These are phyloP conservation scores for Sussaba pulchella DNA, from an alignment of 2,888 invertebrate species.

Conservation along the genomic window DNA sequence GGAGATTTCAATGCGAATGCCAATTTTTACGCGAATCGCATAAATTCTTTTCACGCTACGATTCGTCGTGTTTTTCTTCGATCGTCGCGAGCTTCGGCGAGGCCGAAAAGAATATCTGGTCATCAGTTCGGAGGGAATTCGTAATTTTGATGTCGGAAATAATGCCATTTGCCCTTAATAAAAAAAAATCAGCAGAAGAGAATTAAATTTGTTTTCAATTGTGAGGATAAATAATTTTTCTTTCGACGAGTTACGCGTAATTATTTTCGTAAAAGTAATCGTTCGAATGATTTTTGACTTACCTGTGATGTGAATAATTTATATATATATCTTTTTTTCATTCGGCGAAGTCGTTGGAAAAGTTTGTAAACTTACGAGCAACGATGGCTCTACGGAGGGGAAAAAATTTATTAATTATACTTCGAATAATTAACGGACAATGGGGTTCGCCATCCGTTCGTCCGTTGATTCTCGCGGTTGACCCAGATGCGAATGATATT, in stretches of 20 bases:
- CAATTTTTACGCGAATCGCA: constrained; percentile 10
- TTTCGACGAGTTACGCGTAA: too few relatives aligned
- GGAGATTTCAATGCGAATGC: background rate
- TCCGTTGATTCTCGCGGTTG: background rate
- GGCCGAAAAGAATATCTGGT: background rate
- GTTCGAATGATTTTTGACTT: too few relatives aligned
- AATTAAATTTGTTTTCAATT: too few relatives aligned
- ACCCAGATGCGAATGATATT: background rate
- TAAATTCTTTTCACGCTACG: background rate
- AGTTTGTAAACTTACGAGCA: background rate
- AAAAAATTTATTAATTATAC: background rate
- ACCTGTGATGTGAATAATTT: too few relatives aligned
- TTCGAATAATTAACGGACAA: background rate
- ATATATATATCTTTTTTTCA: too few relatives aligned
- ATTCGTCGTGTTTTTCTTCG: background rate
- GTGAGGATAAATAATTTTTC: too few relatives aligned
- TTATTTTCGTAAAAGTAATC: too few relatives aligned
- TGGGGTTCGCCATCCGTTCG: background rate
- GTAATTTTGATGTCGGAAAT: too few relatives aligned
- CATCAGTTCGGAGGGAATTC: too few relatives aligned
- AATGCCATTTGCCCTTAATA: too few relatives aligned
- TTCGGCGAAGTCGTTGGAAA: too few relatives aligned
- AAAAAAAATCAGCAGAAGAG: too few relatives aligned
- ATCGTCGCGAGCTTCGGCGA: background rate
- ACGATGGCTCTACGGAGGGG: background rate